Conservation (phyloP, 2,888 invertebrate genomes). For the Cheilosia impressa region DNA sequence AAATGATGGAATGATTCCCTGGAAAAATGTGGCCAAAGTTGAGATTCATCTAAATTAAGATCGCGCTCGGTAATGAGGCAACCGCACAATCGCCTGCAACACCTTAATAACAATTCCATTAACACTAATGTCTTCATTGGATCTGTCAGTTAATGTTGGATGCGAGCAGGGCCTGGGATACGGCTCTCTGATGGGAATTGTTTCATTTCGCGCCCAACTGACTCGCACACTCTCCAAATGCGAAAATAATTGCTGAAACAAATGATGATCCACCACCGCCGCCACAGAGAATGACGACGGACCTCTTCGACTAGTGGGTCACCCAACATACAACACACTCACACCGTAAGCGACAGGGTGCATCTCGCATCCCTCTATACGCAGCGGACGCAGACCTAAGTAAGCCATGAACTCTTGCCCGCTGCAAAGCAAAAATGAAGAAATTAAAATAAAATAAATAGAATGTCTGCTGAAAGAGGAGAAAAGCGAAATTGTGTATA, state of each 20-base stretch:
- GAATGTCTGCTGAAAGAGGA: slow-evolving; percentile 5
- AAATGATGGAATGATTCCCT: slow-evolving; percentile 53
- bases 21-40: slow-evolving; percentile 64
- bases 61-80: slow-evolving; percentile 72
- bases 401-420: slow-evolving; percentile 61
- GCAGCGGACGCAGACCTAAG: slow-evolving; percentile 52
- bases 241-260: slow-evolving; percentile 83
- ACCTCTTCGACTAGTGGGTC: slow-evolving; percentile 17
- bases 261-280: slow-evolving; percentile 74
- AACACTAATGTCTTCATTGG: slow-evolving; percentile 84
- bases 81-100: slow-evolving; percentile 77
- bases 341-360: slow-evolving; percentile 28
- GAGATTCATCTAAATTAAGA: slow-evolving; percentile 75
- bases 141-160: slow-evolving; percentile 80
- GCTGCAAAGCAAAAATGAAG: slow-evolving; percentile 60
- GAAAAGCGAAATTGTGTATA: background rate
- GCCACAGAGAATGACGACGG: slow-evolving; percentile 26
- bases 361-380: slow-evolving; percentile 1
- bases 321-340: background rate
- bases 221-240: slow-evolving; percentile 79
- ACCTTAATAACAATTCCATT: slow-evolving; percentile 84
- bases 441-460: slow-evolving; percentile 72
- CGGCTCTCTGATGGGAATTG: slow-evolving; percentile 51
- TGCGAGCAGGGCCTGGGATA: slow-evolving; percentile 1
- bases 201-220: slow-evolving; percentile 20